Evolutionary conservation across 2,113 vertebrate species (phyloP).

Genomic region (Eubucco bourcierii): DNA sequence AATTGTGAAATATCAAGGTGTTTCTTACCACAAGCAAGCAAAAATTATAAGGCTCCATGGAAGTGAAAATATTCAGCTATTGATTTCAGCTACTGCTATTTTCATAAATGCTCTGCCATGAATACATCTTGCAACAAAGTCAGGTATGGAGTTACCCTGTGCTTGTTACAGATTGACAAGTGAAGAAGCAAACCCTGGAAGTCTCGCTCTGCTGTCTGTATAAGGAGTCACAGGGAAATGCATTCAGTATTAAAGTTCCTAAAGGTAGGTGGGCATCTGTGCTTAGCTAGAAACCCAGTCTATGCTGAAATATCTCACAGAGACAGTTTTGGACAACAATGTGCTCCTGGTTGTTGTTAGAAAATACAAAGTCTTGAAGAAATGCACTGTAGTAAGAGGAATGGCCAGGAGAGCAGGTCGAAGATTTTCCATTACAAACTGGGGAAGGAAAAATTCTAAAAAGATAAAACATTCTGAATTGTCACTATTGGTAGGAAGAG

Average conservation of each 20-base stretch:
- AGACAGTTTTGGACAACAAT: background rate
- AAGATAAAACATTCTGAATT: background rate
- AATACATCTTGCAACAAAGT: background rate
- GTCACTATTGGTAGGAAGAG: background rate
- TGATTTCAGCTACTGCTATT: background rate
- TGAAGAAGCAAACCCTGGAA: background rate
- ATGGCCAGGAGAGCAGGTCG: background rate
- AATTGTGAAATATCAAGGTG: background rate
- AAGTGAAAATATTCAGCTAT: background rate
- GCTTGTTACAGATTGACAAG: background rate
- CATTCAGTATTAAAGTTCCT: background rate
- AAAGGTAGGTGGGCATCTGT: background rate
- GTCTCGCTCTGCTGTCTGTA: background rate
- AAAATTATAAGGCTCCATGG: background rate
- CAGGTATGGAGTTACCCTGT: background rate
- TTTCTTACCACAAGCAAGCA: background rate
- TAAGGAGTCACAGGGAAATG: background rate
- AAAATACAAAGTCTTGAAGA: background rate
- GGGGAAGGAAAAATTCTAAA: background rate
- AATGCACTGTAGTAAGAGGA: background rate
- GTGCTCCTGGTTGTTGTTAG: background rate
- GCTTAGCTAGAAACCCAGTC: background rate
- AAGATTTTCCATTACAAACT: background rate
- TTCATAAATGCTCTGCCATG: background rate
- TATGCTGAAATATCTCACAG: background rate